phyloP scores from a whole-genome alignment of 2,888 invertebrate species.

The Ptychoptera contaminata region DNA sequence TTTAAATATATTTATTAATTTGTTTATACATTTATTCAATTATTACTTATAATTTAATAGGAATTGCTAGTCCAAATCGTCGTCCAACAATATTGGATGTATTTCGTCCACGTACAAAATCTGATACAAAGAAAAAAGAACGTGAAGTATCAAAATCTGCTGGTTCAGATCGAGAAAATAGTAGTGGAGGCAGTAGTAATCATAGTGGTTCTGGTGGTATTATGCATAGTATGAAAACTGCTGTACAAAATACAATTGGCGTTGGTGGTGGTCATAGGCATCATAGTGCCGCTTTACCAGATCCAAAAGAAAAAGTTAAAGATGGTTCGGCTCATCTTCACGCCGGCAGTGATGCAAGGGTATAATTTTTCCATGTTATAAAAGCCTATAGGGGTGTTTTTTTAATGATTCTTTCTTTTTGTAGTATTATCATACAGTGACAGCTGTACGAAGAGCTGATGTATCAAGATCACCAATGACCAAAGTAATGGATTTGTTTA shows the following conservation, averaged over 20 bases:
- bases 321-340: conserved; percentile 60
- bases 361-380: conserved; percentile 12
- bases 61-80: conserved; percentile 51
- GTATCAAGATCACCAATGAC: conserved; percentile 61
- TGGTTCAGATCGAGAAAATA: conserved; percentile 18
- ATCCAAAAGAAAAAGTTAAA: conserved; percentile 17
- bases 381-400: too few relatives aligned
- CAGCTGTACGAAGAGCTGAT: conserved; percentile 44
- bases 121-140: conserved; percentile 41
- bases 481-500: conserved; percentile 84
- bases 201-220: conserved; percentile 31
- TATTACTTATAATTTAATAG: conserved; percentile 17
- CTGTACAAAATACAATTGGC: conserved; percentile 42
- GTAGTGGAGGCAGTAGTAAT: conserved; percentile 20
- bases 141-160: conserved; percentile 13
- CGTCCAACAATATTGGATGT: conserved; percentile 65
- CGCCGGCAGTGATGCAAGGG: conserved; percentile 37
- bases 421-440: conserved; percentile 59
- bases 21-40: conserved; percentile 1
- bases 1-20: not conserved
- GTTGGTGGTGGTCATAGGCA: conserved; percentile 22
- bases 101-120: conserved; percentile 60
- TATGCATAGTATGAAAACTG: conserved; percentile 74
- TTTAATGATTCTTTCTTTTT: conserved; percentile 7
- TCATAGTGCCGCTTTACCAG: conserved; percentile 13